Base-by-base conservation (phyloP, 2,888 invertebrate genomes). In the Cheilosia vulpina region DNA sequence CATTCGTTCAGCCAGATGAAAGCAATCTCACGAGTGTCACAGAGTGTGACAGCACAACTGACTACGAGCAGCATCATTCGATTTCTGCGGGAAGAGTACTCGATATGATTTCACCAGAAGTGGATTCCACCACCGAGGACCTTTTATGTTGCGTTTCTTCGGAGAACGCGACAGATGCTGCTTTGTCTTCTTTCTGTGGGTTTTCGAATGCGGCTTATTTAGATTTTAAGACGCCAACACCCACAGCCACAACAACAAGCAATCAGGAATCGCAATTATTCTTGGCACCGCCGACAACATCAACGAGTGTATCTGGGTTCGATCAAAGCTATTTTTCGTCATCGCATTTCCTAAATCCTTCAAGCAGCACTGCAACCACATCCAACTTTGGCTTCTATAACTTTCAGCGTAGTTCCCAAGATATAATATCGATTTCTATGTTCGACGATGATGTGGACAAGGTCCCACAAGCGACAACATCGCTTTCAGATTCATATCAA, bases 1-100 rank as follows among this genome's bases (percentile, higher is more conserved):
- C 69, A 2, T 50, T 78, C 13, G 63, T 62, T 21, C 75, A 75
- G 19, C 69, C 71, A 21, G 87, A 88, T 45, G 83, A 82, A 60
- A 72, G 72, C 55, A 87, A 81, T 80, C 63, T 85, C 27, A 85
- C 85, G 2, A 88, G 88, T 52, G 80, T 89, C 24, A 88, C 88
- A 6, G 89, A 89, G 85, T 89, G 89, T 69, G 89, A 89, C 58
- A 89, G 89, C 80, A 89, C 89, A 76, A 89, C 89, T 2, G 89
- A 88, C 62, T 88, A 87, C 53, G 87, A 88, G 43, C 78, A 81
- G 43, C 79, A 58, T 15, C 62, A 85, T 52, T 87, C 81, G 53
- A 53, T 80, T 43, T 77, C 80, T n/a, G n/a, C 68, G 1, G 68
- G 62, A 11, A 78, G 82, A 58, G 63, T 79, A 31, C 50, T 87